phyloP scores from a whole-genome alignment of 2,113 vertebrate genomes.

The Chlorodrepanis virens region DNA sequence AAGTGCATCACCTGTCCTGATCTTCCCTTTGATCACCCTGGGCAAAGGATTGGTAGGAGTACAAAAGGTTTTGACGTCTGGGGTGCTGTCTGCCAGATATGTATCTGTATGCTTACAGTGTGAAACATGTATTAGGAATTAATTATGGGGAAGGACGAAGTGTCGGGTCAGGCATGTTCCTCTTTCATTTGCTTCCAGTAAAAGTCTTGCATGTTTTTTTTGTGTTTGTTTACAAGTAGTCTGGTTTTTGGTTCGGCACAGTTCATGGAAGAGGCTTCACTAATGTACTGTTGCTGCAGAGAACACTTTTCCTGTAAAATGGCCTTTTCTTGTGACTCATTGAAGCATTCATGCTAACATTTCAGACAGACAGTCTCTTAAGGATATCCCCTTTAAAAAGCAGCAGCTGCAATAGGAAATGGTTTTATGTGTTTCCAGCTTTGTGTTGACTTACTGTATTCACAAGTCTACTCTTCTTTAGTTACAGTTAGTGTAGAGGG shows the following conservation, averaged over 20 bases:
- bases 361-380: slow-evolving; percentile 59
- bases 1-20: background rate
- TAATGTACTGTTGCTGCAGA: background rate
- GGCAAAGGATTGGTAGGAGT: background rate
- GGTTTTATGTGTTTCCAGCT: slow-evolving; percentile 65
- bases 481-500: background rate
- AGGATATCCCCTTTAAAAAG: slow-evolving; percentile 65
- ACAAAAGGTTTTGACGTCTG: background rate
- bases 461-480: background rate
- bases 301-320: slow-evolving; percentile 54
- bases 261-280: slow-evolving; percentile 1
- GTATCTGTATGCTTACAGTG: background rate
- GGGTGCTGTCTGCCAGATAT: background rate
- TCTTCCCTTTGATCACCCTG: background rate
- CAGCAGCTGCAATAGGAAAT: slow-evolving; percentile 64
- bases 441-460: slow-evolving; percentile 45
- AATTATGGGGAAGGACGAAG: background rate
- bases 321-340: slow-evolving; percentile 52
- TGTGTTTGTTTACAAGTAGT: slow-evolving; percentile 26
- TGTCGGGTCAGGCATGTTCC: background rate
- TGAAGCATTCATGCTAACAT: slow-evolving; percentile 13
- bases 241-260: background rate
- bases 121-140: background rate
- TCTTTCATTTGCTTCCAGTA: slow-evolving; percentile 42
- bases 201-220: background rate